These are phyloP conservation scores for Saturnia japonica DNA, from an alignment of 2,888 invertebrate genomes.

Conservation along the genomic window DNA sequence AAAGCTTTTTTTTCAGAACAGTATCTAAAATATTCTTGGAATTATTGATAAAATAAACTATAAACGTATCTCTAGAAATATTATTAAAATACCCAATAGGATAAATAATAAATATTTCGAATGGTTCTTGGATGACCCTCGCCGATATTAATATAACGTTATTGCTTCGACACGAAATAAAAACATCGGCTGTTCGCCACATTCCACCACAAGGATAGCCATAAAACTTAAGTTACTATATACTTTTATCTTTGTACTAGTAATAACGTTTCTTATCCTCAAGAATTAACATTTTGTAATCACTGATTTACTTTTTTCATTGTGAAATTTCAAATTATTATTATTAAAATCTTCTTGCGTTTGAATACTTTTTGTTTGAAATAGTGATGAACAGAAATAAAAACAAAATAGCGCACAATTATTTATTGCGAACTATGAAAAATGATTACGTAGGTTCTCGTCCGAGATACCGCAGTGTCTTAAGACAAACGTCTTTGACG, in stretches of 20 bases:
- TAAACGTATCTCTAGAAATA: neutral
- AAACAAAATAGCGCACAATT: neutral
- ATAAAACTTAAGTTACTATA: constrained; percentile 3
- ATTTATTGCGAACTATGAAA: neutral
- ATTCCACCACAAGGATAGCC: neutral
- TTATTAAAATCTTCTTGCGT: too few relatives aligned
- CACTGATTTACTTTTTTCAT: neutral
- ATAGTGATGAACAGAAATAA: too few relatives aligned
- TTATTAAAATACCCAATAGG: constrained; percentile 13
- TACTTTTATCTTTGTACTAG: neutral
- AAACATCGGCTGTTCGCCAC: neutral
- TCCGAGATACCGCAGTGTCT: too few relatives aligned
- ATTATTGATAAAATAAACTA: neutral
- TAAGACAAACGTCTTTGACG: too few relatives aligned
- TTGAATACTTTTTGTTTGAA: too few relatives aligned
- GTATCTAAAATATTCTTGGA: neutral
- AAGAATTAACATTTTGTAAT: neutral
- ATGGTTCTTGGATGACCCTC: constrained; percentile 34
- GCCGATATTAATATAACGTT: constrained; percentile 12
- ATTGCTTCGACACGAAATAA: constrained; percentile 10
- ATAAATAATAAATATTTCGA: constrained; percentile 30
- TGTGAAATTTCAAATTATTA: too few relatives aligned
- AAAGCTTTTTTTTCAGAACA: neutral
- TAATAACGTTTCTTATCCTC: neutral
- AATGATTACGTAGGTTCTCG: too few relatives aligned